A percentile compares a stretch with the other conserved stretches of the same genome.
Evolutionary conservation across 2,888 invertebrate genomes (phyloP).

Genomic region (Caenorhabditis sp.): DNA sequence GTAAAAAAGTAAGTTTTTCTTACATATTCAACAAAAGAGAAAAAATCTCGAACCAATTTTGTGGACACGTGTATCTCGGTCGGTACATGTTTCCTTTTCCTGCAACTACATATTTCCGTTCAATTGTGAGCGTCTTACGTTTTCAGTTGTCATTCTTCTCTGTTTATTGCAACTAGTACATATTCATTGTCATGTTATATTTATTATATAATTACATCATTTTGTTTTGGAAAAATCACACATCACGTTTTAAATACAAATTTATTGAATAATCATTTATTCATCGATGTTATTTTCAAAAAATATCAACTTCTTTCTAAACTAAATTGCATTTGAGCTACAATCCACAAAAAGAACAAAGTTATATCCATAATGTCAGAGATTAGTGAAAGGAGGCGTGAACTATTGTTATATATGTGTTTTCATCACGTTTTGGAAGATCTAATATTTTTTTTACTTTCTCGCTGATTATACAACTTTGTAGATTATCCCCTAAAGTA

Average conservation of each 20-base stretch:
- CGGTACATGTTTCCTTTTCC: constrained; percentile 1
- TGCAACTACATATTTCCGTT: not conserved
- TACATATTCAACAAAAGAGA: not conserved
- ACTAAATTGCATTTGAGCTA: no score
- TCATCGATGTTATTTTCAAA: no score
- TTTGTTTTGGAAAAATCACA: no score
- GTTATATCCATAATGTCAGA: not conserved
- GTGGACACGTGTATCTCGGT: not conserved
- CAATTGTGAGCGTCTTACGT: not conserved
- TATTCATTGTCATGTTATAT: no score
- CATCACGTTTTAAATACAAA: no score
- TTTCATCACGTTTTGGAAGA: not conserved
- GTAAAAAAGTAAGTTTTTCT: not conserved
- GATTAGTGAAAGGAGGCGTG: not conserved
- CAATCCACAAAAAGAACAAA: not conserved
- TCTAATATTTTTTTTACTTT: not conserved
- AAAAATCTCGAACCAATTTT: not conserved
- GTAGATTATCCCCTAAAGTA: no score
- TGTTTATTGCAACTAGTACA: no score
- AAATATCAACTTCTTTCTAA: no score
- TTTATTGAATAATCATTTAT: no score
- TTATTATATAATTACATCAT: no score
- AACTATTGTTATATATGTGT: constrained; percentile 1
- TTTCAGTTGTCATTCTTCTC: not conserved
- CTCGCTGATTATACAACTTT: not conserved